Evolutionary conservation across 2,888 invertebrate genomes (phyloP), one percentile per base, ranked within the genome.

Genomic region (Junonia oenone): DNA sequence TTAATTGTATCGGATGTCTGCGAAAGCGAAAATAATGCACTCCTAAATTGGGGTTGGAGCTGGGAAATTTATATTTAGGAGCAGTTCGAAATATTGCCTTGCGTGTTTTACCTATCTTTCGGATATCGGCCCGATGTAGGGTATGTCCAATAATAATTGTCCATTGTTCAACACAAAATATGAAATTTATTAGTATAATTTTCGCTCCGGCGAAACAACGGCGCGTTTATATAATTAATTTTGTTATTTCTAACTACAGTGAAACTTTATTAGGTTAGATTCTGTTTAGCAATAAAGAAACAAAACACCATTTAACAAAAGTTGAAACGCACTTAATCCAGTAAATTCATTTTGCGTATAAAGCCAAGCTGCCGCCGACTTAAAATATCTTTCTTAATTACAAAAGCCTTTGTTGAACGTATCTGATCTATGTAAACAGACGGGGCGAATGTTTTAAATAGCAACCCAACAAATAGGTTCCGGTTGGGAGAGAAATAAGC

Each of bases 1-100:
- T 90, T 90, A 91, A 90, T 90, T 90, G 90, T 90, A 90, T 90
- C 87, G 89, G 88, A 88, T 88, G 90, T 87, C 89, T 86, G 87
- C 82, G 87, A 85, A 90, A 89, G 85, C 84, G 87, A 90, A 90
- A 89, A 90, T 90, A 90, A 90, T 90, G 89, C 86, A 89, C 79
- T 89, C 83, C 86, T 85, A 88, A 88, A 89, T 89, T 89, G 87
- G 89, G 88, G 86, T 81, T 75, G 79, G 83, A 73, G 72, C 76
- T 76, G 68, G 78, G 76, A 80, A 84, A 88, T 88, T 85, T 88
- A 88, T 89, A 77, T 79, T 81, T 76, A 80, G 71, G 73, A 71
- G 74, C 69, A 67, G 64, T 69, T 74, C 72, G 71, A 86, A 81
- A 79, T 88, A 88, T 81, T 78, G 81, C 76, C 72, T 81, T 78